Base-by-base conservation (phyloP, 2,113 vertebrate species). In the Pseudolaguvia tuberculata region DNA sequence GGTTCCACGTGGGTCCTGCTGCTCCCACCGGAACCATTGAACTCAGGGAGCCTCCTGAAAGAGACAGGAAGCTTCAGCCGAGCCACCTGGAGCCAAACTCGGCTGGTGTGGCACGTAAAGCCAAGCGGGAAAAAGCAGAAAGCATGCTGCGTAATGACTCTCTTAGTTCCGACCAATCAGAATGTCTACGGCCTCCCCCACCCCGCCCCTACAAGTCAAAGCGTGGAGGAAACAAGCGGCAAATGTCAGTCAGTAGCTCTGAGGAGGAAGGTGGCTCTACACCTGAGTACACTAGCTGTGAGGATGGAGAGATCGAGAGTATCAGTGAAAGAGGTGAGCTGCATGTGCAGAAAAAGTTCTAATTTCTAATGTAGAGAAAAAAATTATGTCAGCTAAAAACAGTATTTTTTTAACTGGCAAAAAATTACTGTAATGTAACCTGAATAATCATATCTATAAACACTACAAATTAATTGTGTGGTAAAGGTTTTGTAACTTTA, bases 131-230 rank as follows among this genome's bases (percentile, higher is more conserved):
- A 81, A 99, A 97, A 88, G 92, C 89, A 75, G 95, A 98, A 87
- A 96, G 92, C 83, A 97, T 98, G 93, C 91, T 96, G 86, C 94
- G 96, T 72, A 99, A 98, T 76, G 97, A 99, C 88, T 98, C 96
- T n/a, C 92, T 98, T 73, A 98, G 95, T 86, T 96, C 95, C 5
- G 95, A 98, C 86, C 96, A 98, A 85, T 98, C 95, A 1, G 97
- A 99, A 88, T 96, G 95, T 15, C 89, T 99, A 82, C 91, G 96
- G 59, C 96, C 95, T 2, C 94, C 97, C 13, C 94, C 96, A 39
- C 96, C 95, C 70, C 94, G 97, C 83, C 96, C 95, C 66, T 95
- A 98, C 88, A 94, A 95, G 85, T 86, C 92, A 45, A 96, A 94
- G 84, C 88, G 91, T 83, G 91, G 90, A 15, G 92, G 94, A 62